Conservation (phyloP, 2,797 vertebrate species). For the Channa striata region DNA sequence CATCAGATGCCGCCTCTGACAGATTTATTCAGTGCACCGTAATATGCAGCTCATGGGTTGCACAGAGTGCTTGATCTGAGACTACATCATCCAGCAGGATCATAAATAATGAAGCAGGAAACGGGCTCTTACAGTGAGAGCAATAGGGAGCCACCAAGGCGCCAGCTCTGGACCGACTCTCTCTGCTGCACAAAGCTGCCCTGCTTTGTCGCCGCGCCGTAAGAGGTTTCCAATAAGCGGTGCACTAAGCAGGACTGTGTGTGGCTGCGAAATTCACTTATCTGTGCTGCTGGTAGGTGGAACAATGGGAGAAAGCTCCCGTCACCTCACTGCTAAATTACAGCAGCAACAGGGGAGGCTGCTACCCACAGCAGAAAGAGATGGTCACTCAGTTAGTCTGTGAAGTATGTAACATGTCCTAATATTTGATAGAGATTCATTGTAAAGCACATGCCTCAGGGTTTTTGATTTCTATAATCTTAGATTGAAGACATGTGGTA, state of each 20-base stretch:
- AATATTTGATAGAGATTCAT: too few relatives aligned
- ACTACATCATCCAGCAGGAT: conserved; percentile 51
- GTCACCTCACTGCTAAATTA: conserved; percentile 28
- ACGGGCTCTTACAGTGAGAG: conserved; percentile 53
- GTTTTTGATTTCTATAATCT: too few relatives aligned
- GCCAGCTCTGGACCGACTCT: conserved; percentile 24
- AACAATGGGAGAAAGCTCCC: conserved; percentile 31
- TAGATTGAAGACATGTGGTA: too few relatives aligned
- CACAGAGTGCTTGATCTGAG: conserved; percentile 56
- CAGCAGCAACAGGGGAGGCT: conserved; percentile 17
- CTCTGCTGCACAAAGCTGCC: conserved; percentile 22
- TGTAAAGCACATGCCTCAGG: too few relatives aligned
- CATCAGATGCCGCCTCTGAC: conserved; percentile 30
- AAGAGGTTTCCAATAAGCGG: conserved; percentile 40
- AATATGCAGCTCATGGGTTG: conserved; percentile 49
- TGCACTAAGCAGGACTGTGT: conserved; percentile 20
- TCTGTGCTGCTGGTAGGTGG: conserved; percentile 37
- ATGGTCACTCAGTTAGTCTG: conserved; percentile 15
- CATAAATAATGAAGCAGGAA: conserved; percentile 70
- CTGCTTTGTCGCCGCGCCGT: conserved; percentile 17
- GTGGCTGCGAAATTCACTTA: conserved; percentile 33
- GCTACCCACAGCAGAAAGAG: conserved; percentile 6
- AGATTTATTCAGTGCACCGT: conserved; percentile 46
- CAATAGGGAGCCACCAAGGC: conserved; percentile 34
- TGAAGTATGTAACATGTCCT: conserved; percentile 42